These are phyloP conservation scores for Aethes cnicana DNA, from an alignment of 2,888 invertebrate species.

Conservation along the genomic window DNA sequence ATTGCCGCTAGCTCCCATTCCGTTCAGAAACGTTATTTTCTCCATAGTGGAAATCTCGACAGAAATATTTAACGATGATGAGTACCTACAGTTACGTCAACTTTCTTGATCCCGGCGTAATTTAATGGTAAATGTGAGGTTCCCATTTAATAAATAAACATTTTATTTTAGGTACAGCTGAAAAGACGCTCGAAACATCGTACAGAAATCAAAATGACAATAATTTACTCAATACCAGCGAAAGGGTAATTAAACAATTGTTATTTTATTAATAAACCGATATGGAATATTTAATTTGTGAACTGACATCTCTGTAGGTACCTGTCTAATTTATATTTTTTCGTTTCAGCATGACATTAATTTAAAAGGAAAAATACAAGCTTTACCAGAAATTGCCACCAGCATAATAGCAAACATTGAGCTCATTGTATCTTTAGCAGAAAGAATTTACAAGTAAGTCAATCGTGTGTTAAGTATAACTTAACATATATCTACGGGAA, in stretches of 20 bases:
- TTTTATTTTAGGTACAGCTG: slow-evolving; percentile 39
- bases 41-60: no score
- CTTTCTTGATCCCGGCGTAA: no score
- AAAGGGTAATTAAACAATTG: slow-evolving; percentile 6
- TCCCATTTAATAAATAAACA: background rate
- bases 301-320: no score
- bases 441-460: slow-evolving; percentile 66
- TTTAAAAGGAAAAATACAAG: slow-evolving; percentile 54
- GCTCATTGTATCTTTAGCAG: slow-evolving; percentile 56
- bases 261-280: no score
- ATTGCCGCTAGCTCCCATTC: no score
- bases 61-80: no score
- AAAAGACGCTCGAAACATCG: slow-evolving; percentile 39
- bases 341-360: slow-evolving; percentile 47
- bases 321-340: background rate
- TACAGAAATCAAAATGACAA: slow-evolving; percentile 36
- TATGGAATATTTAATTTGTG: no score
- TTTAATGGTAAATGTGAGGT: no score
- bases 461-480: no score
- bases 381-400: slow-evolving; percentile 59
- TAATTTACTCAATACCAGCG: slow-evolving; percentile 14
- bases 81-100: no score
- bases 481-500: no score
- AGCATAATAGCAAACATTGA: slow-evolving; percentile 61
- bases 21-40: no score